These are phyloP conservation scores for Terebella lapidaria DNA, from an alignment of 2,888 invertebrate genomes.

Conservation along the genomic window DNA sequence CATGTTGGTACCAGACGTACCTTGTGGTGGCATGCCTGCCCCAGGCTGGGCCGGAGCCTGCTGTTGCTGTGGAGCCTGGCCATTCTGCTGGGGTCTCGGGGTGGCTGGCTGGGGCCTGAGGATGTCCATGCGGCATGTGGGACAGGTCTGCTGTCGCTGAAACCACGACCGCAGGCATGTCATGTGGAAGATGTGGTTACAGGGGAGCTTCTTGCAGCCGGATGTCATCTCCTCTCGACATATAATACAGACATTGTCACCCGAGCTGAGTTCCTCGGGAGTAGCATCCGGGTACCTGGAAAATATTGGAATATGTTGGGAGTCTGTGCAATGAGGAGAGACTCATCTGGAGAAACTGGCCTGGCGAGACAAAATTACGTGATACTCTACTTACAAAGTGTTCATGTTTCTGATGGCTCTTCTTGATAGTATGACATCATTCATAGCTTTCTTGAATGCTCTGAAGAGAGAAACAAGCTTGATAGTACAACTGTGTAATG, in stretches of 20 bases:
- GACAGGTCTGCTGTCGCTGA: constrained; percentile 98
- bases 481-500: background rate
- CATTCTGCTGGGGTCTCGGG: constrained; percentile 4
- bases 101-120: constrained; percentile 38
- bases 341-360: background rate
- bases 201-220: constrained; percentile 85
- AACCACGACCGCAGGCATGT: constrained; percentile 98
- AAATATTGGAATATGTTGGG: background rate
- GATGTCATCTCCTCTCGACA: constrained; percentile 82
- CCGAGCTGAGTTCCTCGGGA: constrained; percentile 76
- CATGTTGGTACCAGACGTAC: too few relatives aligned
- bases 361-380: too few relatives aligned
- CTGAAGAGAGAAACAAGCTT: constrained; percentile 58
- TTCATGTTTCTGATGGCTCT: constrained; percentile 98
- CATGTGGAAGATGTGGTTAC: constrained; percentile 98
- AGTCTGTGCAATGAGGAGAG: background rate
- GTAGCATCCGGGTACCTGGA: constrained; percentile 81
- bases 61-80: background rate
- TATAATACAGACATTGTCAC: constrained; percentile 97
- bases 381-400: constrained; percentile 61
- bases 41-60: constrained; percentile 2
- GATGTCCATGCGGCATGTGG: constrained; percentile 92
- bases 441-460: constrained; percentile 86
- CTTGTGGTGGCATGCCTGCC: too few relatives aligned
- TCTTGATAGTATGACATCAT: constrained; percentile 90